Evolutionary conservation across 2,113 vertebrate genomes (phyloP).

Genomic region (Tricholaema leucomelas): DNA sequence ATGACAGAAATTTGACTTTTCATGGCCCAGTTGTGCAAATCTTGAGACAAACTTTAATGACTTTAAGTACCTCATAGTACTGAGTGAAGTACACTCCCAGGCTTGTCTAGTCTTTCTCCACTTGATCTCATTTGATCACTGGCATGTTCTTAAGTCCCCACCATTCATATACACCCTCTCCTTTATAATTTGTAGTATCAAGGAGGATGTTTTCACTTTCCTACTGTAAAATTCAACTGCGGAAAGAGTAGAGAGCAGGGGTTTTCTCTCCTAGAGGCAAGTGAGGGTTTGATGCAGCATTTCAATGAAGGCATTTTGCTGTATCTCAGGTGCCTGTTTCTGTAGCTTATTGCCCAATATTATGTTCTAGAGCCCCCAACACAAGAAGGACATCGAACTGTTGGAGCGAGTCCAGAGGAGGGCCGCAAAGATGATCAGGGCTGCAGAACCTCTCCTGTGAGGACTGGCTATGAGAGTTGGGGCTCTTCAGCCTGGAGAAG

Average conservation of each 20-base stretch:
- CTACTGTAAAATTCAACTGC: not conserved
- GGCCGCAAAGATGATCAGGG: too few relatives aligned
- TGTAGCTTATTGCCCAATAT: not conserved
- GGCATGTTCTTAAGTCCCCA: not conserved
- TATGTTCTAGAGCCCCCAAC: too few relatives aligned
- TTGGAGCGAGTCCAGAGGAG: too few relatives aligned
- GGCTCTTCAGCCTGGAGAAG: too few relatives aligned
- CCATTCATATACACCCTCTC: not conserved
- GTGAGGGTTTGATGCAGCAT: not conserved
- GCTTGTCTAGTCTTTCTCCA: not conserved
- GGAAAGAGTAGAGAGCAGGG: not conserved
- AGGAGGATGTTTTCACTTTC: not conserved
- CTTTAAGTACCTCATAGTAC: not conserved
- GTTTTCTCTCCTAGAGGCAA: not conserved
- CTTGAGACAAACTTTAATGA: not conserved
- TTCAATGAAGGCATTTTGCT: not conserved
- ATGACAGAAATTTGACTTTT: not conserved
- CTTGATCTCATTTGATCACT: not conserved
- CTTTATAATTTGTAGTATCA: not conserved
- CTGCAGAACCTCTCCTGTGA: too few relatives aligned
- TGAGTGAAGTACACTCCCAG: not conserved
- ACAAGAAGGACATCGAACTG: too few relatives aligned
- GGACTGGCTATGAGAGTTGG: too few relatives aligned
- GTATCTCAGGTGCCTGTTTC: not conserved
- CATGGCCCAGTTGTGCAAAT: not conserved